Percentiles rank a stretch among this genome's conserved stretches.
These are phyloP conservation scores for Entomobrya multifasciata DNA, from an alignment of 2,888 invertebrate species.

Conservation along the genomic window DNA sequence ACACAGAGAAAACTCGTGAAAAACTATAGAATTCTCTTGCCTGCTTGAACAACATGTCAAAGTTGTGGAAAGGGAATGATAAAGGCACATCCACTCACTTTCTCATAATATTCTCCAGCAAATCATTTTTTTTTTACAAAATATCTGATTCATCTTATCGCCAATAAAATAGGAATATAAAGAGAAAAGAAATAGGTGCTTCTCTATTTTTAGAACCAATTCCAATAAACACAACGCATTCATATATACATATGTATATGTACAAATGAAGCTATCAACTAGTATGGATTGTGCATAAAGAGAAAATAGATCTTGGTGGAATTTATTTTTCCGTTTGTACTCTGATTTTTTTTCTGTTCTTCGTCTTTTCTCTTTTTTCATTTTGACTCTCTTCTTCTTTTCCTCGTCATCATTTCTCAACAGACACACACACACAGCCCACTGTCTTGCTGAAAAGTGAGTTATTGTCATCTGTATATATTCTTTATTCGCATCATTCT, in stretches of 20 bases:
- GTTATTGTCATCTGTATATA: slow-evolving; percentile 69
- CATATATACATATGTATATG: background rate
- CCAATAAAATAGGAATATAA: slow-evolving; percentile 58
- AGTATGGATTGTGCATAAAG: slow-evolving; percentile 42
- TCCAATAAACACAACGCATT: slow-evolving; percentile 8
- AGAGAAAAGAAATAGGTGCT: slow-evolving; percentile 12
- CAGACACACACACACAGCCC: slow-evolving; percentile 41
- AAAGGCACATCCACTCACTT: slow-evolving; percentile 20
- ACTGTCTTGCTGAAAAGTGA: slow-evolving; percentile 60
- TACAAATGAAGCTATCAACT: background rate
- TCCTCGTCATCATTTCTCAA: slow-evolving; percentile 69
- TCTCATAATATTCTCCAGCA: background rate
- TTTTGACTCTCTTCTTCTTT: slow-evolving; percentile 68
- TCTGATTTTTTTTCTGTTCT: slow-evolving; percentile 48
- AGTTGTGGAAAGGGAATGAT: slow-evolving; percentile 20
- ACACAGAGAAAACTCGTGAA: background rate
- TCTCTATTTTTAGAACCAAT: slow-evolving; percentile 31
- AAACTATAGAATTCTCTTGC: background rate
- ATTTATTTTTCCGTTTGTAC: slow-evolving; percentile 70
- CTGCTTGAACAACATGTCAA: slow-evolving; percentile 52
- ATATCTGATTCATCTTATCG: slow-evolving; percentile 61
- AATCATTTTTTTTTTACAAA: slow-evolving; percentile 49
- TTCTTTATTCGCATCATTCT: slow-evolving; percentile 16
- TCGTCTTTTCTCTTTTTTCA: slow-evolving; percentile 55
- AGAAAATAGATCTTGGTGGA: slow-evolving; percentile 61